Conservation (phyloP, 2,797 vertebrate species). For the Pipistrellus pipistrellus region DNA sequence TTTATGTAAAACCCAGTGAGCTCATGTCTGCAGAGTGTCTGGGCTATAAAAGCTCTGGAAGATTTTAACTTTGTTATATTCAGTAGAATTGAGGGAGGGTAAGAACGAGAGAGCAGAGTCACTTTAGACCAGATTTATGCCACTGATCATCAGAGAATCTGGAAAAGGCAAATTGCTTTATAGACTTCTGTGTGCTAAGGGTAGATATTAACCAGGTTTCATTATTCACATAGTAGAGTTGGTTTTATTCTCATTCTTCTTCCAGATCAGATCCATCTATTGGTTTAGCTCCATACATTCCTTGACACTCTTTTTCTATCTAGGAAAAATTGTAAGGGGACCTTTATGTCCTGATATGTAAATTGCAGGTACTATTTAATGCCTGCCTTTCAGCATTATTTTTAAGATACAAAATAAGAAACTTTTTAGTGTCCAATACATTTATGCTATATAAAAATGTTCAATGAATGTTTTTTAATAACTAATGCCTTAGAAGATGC, state of each 20-base stretch:
- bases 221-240: not conserved
- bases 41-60: slow-evolving; percentile 1
- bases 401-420: slow-evolving; percentile 17
- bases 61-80: not conserved
- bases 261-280: not conserved
- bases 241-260: not conserved
- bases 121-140: not conserved
- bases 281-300: not conserved
- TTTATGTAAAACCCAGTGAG: not conserved
- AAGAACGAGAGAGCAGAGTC: not conserved
- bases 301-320: not conserved
- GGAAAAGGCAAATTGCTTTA: not conserved
- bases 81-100: not conserved
- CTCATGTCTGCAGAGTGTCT: not conserved
- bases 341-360: slow-evolving; percentile 4
- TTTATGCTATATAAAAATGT: not conserved
- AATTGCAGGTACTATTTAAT: not conserved
- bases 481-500: not conserved
- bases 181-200: not conserved
- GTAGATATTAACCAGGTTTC: not conserved
- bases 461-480: not conserved
- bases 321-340: not conserved
- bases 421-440: not conserved
- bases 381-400: not conserved
- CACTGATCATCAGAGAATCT: not conserved